Evolutionary conservation across 2,113 vertebrate species (phyloP), one percentile per base, ranked within the genome.

Genomic region (Proterorhinus semilunaris): DNA sequence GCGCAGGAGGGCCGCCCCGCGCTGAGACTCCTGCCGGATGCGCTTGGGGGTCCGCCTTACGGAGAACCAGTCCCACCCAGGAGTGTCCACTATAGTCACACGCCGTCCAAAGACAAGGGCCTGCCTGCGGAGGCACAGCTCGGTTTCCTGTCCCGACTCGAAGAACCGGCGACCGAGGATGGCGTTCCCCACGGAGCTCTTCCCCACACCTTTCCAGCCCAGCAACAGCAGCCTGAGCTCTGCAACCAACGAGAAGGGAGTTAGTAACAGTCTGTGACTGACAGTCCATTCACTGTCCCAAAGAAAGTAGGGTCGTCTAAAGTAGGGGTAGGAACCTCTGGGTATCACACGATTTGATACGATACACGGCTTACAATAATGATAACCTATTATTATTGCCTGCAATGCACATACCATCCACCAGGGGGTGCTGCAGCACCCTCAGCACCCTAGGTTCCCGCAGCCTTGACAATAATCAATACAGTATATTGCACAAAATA

Each of bases 1-100:
- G 2, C 88, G 84, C n/a, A 92, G 88, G 45, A 93, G 91, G 61
- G 89, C 88, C 0, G 86, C 89, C 0, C 91, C 92, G 1, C 88
- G 86, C 82, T 89, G 89, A 8, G 90, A 86, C 83, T 93, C 92
- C 47, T 89, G 92, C 0, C 83, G 86, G 75, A 92, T 82, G 7
- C 88, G 86, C 72, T 86, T 89, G 0, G 90, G 89, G 16, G 91
- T 93, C 6, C 90, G 83, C 43, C 89, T 80, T 48, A 91, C 79
- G 0, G 92, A 93, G 80, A 91, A 92, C 92, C 92, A 92, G 76
- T 92, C 91, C 92, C 92, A 93, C 43, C 92, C 91, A 0, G 92
- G 92, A 2, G 91, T 92, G 85, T 93, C 91, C 0, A 93, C 92
- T 10, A 93, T 86, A 6, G 91, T 93, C 74, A 93, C 74, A 45